Base-by-base conservation (phyloP, 2,888 invertebrate genomes). In the Sisyra nigra region DNA sequence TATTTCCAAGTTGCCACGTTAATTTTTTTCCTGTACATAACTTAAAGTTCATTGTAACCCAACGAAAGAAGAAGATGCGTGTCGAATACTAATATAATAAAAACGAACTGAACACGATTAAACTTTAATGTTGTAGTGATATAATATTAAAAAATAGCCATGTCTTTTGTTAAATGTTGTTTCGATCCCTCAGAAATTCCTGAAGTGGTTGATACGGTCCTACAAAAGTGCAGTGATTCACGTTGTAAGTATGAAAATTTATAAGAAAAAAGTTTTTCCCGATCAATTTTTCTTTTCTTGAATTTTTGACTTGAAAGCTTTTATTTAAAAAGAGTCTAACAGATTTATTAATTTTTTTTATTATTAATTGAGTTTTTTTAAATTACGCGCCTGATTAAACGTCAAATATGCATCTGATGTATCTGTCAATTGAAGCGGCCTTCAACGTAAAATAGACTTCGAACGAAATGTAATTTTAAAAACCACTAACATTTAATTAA, bases 161-260 rank as follows among this genome's bases (percentile, higher is more conserved):
- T 80, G 80, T 75, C 78, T 51, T 68, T 79, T 48, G 72, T 84
- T 48, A 80, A 76, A 58, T 85, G 84, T 63, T 85, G 85, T 65
- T 84, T 85, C 59, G 83, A 85, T 57, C 69, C 76, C 42, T 70
- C 72, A 13, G 83, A 84, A 55, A 66, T 80, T 31, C 75, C 79
- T 11, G 83, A 84, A 59, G 73, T 83, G 57, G 63, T 85, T 48
- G 84, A 84, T 53, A 72, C 76, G 14, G 73, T 83, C 53, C 69
- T 79, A 34, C 77, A 80, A 62, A 85, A 84, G 66, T 85, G 85
- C 59, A 80, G 84, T 37, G 82, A 83, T 63, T 78, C 83, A 45
- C 75, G 80, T 56, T 85, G 84, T 85, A 68, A 84, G 85, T 83
- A 65, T 45, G 15, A 17, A 24, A 24, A 7, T 24, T 24, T 24